Conservation (phyloP, 2,888 invertebrate genomes). For the Eulithis testata region DNA sequence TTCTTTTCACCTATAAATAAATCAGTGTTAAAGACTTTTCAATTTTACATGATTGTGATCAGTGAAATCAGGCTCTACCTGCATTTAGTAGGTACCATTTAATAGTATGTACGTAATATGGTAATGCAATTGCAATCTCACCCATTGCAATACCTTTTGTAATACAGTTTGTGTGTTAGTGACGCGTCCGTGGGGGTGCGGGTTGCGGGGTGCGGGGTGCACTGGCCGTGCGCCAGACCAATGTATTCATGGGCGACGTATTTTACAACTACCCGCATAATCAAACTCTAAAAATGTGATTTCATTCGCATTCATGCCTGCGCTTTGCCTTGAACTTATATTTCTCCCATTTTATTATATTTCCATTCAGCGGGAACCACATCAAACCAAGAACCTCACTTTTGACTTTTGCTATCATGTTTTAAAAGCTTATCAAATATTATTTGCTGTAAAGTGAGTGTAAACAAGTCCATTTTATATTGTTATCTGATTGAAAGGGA, state of each 20-base stretch:
- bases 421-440: too few relatives aligned
- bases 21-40: too few relatives aligned
- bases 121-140: not conserved
- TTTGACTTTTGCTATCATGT: too few relatives aligned
- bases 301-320: constrained; percentile 30
- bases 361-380: constrained; percentile 1
- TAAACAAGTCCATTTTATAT: constrained; percentile 1
- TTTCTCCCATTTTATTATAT: constrained; percentile 16
- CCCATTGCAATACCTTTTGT: not conserved
- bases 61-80: too few relatives aligned
- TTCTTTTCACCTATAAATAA: too few relatives aligned
- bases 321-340: constrained; percentile 24
- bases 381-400: too few relatives aligned
- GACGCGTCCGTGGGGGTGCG: not conserved
- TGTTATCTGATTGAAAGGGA: not conserved
- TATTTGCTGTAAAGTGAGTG: not conserved
- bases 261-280: constrained; percentile 40
- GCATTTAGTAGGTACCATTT: too few relatives aligned
- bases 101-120: too few relatives aligned
- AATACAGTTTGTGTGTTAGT: not conserved
- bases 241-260: constrained; percentile 46
- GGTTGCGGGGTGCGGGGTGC: constrained; percentile 3
- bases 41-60: too few relatives aligned
- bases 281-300: constrained; percentile 37
- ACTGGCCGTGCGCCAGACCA: constrained; percentile 50